A percentile compares a stretch with the other conserved stretches of the same genome.
phyloP scores from a whole-genome alignment of 2,113 vertebrate species.

The Lepisosteus oculatus region DNA sequence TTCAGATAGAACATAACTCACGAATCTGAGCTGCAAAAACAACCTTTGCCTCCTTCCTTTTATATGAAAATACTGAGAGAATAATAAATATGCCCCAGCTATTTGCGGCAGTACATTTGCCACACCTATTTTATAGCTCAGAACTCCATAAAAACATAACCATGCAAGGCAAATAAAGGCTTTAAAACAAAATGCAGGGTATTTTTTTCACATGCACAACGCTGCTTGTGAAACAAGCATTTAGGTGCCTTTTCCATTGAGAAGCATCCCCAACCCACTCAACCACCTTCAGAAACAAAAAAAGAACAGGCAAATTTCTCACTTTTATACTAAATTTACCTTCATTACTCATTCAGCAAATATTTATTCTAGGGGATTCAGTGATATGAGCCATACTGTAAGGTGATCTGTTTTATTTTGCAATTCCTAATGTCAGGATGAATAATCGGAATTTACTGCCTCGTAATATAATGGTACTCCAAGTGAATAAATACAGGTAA shows the following conservation, averaged over 20 bases:
- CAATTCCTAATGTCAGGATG: too few species aligned
- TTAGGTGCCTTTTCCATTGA: too few species aligned
- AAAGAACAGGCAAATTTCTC: too few species aligned
- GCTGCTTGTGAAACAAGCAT: too few species aligned
- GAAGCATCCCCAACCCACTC: background rate
- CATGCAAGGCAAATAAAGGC: background rate
- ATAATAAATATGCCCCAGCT: constrained; percentile 35
- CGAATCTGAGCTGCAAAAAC: constrained; percentile 31
- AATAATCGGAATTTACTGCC: constrained; percentile 15
- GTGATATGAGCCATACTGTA: too few species aligned
- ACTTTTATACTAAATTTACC: too few species aligned
- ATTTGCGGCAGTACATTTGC: constrained; percentile 28
- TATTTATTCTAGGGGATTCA: too few species aligned
- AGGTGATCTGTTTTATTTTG: too few species aligned
- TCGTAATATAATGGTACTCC: constrained; percentile 11
- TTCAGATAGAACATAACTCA: background rate
- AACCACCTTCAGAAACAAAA: background rate
- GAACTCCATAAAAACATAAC: constrained; percentile 16
- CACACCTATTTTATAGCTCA: constrained; percentile 18
- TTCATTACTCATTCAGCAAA: too few species aligned
- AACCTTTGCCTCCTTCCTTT: constrained; percentile 28
- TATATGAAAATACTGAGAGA: constrained; percentile 27
- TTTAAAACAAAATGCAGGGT: background rate
- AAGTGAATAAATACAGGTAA: constrained; percentile 21
- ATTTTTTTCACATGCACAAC: background rate